phyloP scores from a whole-genome alignment of 1,140 invertebrate genomes.

The Drosophila sp. region DNA sequence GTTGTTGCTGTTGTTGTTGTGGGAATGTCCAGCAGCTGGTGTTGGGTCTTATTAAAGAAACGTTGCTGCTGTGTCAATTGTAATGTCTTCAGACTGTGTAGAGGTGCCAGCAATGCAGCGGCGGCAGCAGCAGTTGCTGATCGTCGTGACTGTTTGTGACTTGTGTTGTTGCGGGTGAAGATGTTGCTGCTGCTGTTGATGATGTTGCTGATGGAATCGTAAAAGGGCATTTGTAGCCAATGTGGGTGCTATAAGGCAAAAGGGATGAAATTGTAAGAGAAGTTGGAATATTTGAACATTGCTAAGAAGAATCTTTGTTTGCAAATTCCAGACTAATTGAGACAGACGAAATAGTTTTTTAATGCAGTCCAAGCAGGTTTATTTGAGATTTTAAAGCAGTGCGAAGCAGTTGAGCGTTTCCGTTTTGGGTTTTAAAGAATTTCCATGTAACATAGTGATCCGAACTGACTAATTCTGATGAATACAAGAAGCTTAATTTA shows the following conservation, averaged over 20 bases:
- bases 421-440: no score
- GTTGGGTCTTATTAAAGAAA: conserved; percentile 52
- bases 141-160: conserved; percentile 27
- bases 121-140: conserved; percentile 25
- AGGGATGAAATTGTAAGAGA: background rate
- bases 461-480: no score
- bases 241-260: conserved; percentile 26
- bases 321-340: no score
- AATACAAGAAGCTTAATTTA: no score
- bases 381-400: no score
- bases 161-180: conserved; percentile 49
- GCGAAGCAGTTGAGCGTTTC: no score
- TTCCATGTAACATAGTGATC: no score
- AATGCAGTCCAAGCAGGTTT: no score
- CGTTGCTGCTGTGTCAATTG: conserved; percentile 63
- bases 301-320: no score
- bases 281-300: background rate
- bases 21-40: conserved; percentile 52
- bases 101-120: conserved; percentile 50
- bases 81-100: conserved; percentile 59
- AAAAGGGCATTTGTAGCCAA: conserved; percentile 67
- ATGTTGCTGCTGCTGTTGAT: conserved; percentile 47
- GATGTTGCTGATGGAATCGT: conserved; percentile 71
- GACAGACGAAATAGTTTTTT: no score
- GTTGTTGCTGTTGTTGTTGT: conserved; percentile 29